Evolutionary conservation across 2,888 invertebrate species (phyloP).

Genomic region (Atrina japonica): DNA sequence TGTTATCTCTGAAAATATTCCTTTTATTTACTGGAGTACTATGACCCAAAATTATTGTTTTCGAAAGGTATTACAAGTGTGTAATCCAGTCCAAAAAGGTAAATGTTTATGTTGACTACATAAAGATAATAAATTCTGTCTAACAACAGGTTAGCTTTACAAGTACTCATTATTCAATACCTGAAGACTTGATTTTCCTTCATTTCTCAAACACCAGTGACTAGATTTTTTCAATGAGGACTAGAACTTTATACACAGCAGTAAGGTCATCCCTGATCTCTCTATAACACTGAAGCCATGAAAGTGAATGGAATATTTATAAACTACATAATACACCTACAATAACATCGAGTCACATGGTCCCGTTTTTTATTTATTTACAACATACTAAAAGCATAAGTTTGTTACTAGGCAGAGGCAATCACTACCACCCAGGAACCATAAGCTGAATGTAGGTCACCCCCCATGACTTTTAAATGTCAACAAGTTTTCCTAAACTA

Average conservation of each 20-base stretch:
- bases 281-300: too few species aligned
- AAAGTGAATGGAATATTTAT: too few species aligned
- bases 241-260: too few species aligned
- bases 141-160: not conserved
- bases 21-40: not conserved
- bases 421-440: too few species aligned
- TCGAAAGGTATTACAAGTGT: not conserved
- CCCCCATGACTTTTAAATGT: constrained; percentile 32
- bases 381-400: not conserved
- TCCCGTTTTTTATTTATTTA: constrained; percentile 3
- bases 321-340: too few species aligned
- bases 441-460: constrained; percentile 18
- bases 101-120: too few species aligned
- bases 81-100: not conserved
- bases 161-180: not conserved
- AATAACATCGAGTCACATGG: not conserved
- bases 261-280: too few species aligned
- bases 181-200: not conserved
- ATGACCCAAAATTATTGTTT: not conserved
- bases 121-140: not conserved
- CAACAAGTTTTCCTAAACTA: constrained; percentile 34
- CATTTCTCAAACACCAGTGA: too few species aligned
- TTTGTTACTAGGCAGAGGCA: too few species aligned
- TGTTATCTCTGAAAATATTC: too few species aligned
- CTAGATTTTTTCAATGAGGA: too few species aligned